These are phyloP conservation scores for Eilema depressum DNA, from an alignment of 2,888 invertebrate species.

Conservation along the genomic window DNA sequence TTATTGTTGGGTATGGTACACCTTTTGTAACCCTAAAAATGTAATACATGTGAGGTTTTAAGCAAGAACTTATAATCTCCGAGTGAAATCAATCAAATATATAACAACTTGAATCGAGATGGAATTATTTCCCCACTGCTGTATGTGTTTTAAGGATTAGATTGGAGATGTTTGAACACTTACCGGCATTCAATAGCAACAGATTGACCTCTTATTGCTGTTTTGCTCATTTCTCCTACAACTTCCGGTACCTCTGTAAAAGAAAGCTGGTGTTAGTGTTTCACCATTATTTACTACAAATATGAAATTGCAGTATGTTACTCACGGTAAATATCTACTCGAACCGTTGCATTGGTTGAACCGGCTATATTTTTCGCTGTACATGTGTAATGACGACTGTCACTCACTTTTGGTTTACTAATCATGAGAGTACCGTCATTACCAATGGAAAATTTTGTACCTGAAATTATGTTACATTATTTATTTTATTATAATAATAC, in stretches of 20 bases:
- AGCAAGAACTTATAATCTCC: too few relatives aligned
- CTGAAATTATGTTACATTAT: conserved; percentile 26
- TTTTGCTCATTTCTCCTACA: conserved; percentile 8
- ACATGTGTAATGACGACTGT: conserved; percentile 31
- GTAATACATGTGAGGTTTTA: too few relatives aligned
- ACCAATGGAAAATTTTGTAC: conserved; percentile 31
- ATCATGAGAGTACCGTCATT: conserved; percentile 39
- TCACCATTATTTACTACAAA: neutral
- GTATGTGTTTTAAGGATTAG: too few relatives aligned
- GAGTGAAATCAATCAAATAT: too few relatives aligned
- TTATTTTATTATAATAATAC: too few relatives aligned
- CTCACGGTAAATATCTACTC: conserved; percentile 33
- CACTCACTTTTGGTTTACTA: conserved; percentile 25
- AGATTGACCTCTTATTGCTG: too few relatives aligned
- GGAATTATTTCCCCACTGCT: too few relatives aligned
- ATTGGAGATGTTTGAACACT: neutral
- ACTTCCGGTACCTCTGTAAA: conserved; percentile 35
- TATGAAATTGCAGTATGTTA: neutral
- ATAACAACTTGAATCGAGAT: too few relatives aligned
- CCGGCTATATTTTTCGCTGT: conserved; percentile 34
- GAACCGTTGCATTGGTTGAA: conserved; percentile 9
- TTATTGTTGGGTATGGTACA: conserved; percentile 29
- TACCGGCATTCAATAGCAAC: too few relatives aligned
- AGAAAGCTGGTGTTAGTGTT: neutral
- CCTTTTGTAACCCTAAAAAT: conserved; percentile 20